Conservation (phyloP, 2,797 vertebrate species). For the Coranthus polyacanthus region DNA sequence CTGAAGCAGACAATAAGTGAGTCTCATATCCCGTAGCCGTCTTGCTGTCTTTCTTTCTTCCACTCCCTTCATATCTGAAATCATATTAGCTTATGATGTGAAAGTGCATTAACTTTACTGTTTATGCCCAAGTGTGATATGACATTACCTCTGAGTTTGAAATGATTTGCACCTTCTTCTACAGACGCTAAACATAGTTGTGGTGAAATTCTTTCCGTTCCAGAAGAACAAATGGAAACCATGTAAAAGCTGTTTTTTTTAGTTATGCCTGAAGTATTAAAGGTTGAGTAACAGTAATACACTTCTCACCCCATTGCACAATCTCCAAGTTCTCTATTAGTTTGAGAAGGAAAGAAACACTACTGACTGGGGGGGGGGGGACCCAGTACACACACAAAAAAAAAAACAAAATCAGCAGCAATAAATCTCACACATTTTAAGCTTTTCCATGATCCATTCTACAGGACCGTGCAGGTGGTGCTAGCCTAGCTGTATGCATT, state of each 20-base stretch:
- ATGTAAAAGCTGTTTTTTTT: constrained; percentile 31
- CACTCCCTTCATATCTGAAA: constrained; percentile 75
- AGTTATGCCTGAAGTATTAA: constrained; percentile 34
- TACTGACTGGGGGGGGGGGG: constrained; percentile 1
- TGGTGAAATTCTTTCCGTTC: constrained; percentile 40
- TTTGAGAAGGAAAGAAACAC: not conserved
- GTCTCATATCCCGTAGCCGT: constrained; percentile 72
- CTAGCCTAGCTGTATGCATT: constrained; percentile 32
- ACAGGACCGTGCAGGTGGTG: constrained; percentile 66
- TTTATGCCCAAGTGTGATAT: constrained; percentile 69
- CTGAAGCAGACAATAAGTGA: constrained; percentile 76
- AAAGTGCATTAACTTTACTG: constrained; percentile 78
- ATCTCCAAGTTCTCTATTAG: constrained; percentile 30
- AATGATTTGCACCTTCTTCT: constrained; percentile 47
- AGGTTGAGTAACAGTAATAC: constrained; percentile 46
- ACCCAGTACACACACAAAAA: not conserved
- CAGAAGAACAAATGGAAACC: constrained; percentile 12
- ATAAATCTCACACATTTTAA: constrained; percentile 23
- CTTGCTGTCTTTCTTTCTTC: constrained; percentile 67
- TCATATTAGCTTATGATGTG: constrained; percentile 77
- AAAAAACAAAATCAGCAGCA: not conserved
- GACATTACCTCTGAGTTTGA: constrained; percentile 62
- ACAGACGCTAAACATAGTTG: constrained; percentile 52
- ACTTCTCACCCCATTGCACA: constrained; percentile 36
- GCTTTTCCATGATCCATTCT: constrained; percentile 4